Conservation (phyloP, 2,888 invertebrate genomes). For the Deilephila elpenor region DNA sequence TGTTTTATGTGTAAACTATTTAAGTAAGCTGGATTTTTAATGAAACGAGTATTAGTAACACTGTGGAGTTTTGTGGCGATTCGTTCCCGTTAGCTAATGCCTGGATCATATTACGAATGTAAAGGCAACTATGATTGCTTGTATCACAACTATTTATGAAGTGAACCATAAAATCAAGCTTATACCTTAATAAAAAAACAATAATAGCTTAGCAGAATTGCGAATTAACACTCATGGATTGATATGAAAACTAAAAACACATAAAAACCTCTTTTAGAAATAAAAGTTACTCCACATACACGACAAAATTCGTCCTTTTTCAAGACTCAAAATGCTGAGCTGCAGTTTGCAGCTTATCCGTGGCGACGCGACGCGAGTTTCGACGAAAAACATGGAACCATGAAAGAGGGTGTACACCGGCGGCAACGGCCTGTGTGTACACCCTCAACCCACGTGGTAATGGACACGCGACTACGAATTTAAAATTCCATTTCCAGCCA, state of each 20-base stretch:
- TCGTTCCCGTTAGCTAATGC: neutral
- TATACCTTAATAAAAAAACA: too few species aligned
- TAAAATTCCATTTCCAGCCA: conserved; percentile 76
- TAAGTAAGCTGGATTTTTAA: conserved; percentile 10
- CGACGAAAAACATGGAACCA: conserved; percentile 33
- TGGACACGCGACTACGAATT: conserved; percentile 60
- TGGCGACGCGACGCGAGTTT: neutral
- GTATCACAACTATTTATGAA: neutral
- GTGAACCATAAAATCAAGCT: neutral
- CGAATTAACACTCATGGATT: too few species aligned
- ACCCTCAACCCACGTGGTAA: conserved; percentile 55
- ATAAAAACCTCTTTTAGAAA: too few species aligned
- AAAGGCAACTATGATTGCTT: neutral
- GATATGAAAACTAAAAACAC: too few species aligned
- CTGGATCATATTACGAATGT: neutral
- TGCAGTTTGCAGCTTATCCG: neutral
- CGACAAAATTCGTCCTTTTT: neutral
- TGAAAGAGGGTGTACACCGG: conserved; percentile 50
- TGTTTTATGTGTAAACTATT: conserved; percentile 8
- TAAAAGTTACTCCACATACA: neutral
- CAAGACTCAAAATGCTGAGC: neutral
- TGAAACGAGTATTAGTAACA: neutral
- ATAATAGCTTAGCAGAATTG: too few species aligned
- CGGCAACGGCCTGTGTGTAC: conserved; percentile 52
- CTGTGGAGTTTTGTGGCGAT: neutral